phyloP scores from a whole-genome alignment of 2,113 vertebrate species.

The Gallinago paraguaiae region DNA sequence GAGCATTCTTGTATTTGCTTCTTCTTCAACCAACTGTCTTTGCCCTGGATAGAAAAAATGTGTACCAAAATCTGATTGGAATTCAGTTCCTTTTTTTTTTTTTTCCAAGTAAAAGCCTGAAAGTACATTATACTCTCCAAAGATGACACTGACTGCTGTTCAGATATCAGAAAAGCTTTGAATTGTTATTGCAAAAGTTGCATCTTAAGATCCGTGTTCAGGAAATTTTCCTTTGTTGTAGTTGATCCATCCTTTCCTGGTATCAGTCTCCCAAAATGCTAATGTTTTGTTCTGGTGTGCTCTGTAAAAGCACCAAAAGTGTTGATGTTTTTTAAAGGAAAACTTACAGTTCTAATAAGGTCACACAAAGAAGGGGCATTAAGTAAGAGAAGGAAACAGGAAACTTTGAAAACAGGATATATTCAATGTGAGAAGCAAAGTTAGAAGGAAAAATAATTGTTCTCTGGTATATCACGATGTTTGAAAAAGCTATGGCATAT shows the following conservation, averaged over 20 bases:
- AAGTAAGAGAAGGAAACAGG: not conserved
- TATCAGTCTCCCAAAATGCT: not conserved
- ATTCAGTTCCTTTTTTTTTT: not conserved
- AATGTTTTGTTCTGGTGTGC: not conserved
- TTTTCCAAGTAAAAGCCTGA: not conserved
- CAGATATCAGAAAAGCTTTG: not conserved
- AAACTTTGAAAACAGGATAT: not conserved
- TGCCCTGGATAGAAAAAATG: not conserved
- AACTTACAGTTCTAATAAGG: not conserved
- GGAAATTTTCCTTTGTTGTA: not conserved
- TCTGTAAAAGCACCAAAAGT: not conserved
- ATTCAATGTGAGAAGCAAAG: not conserved
- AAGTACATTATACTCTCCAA: not conserved
- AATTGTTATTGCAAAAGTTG: not conserved
- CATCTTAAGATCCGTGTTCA: not conserved
- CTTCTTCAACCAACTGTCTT: not conserved
- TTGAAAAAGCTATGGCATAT: not conserved
- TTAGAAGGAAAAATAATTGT: not conserved
- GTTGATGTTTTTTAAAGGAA: not conserved
- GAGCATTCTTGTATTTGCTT: not conserved
- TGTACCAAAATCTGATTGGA: not conserved
- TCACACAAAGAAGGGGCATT: not conserved
- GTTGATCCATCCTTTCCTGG: not conserved
- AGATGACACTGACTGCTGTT: not conserved
- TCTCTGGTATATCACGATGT: not conserved